A percentile compares a stretch with the other conserved stretches of the same genome.
These are phyloP conservation scores for Athripsodes cinereus DNA, from an alignment of 2,888 invertebrate genomes.

Conservation along the genomic window DNA sequence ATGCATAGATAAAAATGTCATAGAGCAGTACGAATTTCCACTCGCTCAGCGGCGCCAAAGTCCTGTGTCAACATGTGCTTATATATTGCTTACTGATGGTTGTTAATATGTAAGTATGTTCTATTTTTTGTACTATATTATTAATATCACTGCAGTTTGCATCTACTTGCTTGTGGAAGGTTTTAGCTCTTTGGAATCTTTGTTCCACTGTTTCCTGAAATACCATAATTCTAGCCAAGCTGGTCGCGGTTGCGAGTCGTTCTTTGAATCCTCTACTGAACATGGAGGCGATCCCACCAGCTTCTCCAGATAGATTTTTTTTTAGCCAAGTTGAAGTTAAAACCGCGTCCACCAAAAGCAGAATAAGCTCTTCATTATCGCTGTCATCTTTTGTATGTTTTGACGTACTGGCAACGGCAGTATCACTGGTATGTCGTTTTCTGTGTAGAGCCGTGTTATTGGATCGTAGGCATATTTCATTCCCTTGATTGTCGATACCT, in stretches of 20 bases:
- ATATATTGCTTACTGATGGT: too few species aligned
- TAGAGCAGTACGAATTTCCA: too few species aligned
- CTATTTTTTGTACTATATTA: too few species aligned
- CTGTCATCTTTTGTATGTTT: background rate
- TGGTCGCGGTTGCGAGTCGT: slow-evolving; percentile 15
- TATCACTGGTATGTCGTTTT: background rate
- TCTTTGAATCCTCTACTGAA: background rate
- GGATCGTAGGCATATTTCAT: slow-evolving; percentile 1
- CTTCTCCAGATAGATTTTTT: slow-evolving; percentile 5
- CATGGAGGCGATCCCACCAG: background rate
- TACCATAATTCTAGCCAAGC: slow-evolving; percentile 26
- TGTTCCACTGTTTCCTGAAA: slow-evolving; percentile 17
- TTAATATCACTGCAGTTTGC: too few species aligned
- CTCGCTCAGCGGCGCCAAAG: too few species aligned
- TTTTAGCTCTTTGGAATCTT: slow-evolving; percentile 16
- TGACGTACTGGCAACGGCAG: background rate
- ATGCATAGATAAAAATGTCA: too few species aligned
- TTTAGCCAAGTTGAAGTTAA: slow-evolving; percentile 15
- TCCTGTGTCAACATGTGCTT: too few species aligned
- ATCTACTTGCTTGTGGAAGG: background rate
- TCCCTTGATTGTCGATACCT: slow-evolving; percentile 5
- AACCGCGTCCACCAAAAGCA: slow-evolving; percentile 24
- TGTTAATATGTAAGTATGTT: too few species aligned
- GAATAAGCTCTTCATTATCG: slow-evolving; percentile 23
- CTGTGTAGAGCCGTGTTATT: background rate